Base-by-base conservation (phyloP, 2,888 invertebrate species). In the Myopa testacea region DNA sequence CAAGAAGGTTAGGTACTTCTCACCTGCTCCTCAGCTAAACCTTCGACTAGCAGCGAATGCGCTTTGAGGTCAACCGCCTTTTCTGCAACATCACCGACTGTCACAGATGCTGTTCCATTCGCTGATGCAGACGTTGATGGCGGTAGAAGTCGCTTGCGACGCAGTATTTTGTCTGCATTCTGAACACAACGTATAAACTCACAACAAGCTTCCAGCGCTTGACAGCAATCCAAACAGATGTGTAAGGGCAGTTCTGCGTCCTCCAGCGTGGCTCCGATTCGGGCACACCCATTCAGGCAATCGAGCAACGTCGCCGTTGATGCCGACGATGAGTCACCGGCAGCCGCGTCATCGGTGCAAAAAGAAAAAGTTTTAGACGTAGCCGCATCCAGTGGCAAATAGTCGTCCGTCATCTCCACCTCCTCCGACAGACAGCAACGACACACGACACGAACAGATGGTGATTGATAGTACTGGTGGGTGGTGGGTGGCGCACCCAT, bases 141-240 rank as follows among this genome's bases (percentile, higher is more conserved):
- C 45, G 62, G 26, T 34, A 62, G 19, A 19, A 19, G 14, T 12
- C 26, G 55, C 52, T 77, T 77, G 26, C 71, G 45, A 8, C 78
- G 79, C 52, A 80, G 40, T 65, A 80, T 80, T 70, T 76, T 78
- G 58, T 80, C 78, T 52, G 79, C 79, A 74, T 80, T 80, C 38
- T 69, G 76, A 14, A 80, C 79, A 37, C 79, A 80, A 34, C 78
- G 79, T 74, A 80, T 80, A 50, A 80, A 80, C 73, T 80, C 79
- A 50, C 79, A 78, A 40, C 79, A 78, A 63, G 76, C 73, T 70
- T 80, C 79, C 76, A 80, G 67, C 65, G 78, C 77, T 45, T 78
- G 79, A 16, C 76, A 78, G 68, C 79, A 80, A 67, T 80, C 79
- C 26, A 80, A 74, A 67, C 79, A 80, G 16, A 80, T 80, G 62